Conservation (phyloP, 2,113 vertebrate genomes). For the Psammodynastes pulverulentus region DNA sequence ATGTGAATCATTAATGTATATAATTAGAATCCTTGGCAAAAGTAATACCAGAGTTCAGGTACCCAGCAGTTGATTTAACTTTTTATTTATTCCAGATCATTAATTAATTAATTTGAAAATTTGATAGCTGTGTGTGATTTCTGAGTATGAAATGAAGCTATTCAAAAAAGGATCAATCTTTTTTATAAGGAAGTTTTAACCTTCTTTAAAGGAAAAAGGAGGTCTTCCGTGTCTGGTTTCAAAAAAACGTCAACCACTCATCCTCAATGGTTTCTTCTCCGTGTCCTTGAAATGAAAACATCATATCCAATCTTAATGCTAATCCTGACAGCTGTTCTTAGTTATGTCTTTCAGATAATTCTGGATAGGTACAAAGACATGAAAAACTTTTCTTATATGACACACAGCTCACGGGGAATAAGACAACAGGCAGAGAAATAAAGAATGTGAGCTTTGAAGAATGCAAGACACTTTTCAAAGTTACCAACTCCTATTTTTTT, state of each 20-base stretch:
- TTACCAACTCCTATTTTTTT: slow-evolving; percentile 47
- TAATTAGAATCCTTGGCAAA: not conserved
- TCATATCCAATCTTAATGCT: slow-evolving; percentile 43
- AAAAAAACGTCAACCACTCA: slow-evolving; percentile 48
- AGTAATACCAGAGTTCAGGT: not conserved
- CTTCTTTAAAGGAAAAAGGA: slow-evolving; percentile 30
- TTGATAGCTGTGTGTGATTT: not conserved
- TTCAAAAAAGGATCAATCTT: slow-evolving; percentile 30
- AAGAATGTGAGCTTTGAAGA: slow-evolving; percentile 63
- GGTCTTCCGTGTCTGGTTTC: slow-evolving; percentile 37
- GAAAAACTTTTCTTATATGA: slow-evolving; percentile 53
- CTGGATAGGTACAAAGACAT: slow-evolving; percentile 58
- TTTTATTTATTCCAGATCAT: not conserved
- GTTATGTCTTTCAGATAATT: slow-evolving; percentile 57
- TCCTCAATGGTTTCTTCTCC: not conserved
- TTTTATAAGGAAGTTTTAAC: slow-evolving; percentile 40
- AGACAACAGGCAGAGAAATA: slow-evolving; percentile 55
- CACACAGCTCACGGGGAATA: slow-evolving; percentile 61
- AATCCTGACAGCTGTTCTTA: slow-evolving; percentile 61
- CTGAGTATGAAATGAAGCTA: not conserved
- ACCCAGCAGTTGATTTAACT: not conserved
- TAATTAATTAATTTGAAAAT: not conserved
- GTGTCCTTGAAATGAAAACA: slow-evolving; percentile 55
- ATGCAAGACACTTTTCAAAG: slow-evolving; percentile 63
- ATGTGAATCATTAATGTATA: not conserved